A percentile compares a stretch with the other conserved stretches of the same genome.
Conservation (phyloP, 2,797 vertebrate genomes). For the Micrastur ruficollis region DNA sequence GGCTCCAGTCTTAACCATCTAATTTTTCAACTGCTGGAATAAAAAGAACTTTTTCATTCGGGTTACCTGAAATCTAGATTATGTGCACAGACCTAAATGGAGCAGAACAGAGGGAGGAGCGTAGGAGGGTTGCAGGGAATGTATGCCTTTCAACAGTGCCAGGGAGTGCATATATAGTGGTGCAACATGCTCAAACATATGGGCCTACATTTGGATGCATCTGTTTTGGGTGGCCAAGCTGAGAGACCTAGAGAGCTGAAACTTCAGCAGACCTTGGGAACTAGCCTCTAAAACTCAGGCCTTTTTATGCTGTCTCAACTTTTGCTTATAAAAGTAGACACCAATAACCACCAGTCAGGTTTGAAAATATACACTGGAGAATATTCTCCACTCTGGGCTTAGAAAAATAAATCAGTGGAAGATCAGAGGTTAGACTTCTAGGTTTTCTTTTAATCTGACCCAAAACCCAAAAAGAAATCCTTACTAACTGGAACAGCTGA, state of each 20-base stretch:
- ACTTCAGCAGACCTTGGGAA: constrained; percentile 38
- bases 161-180: constrained; percentile 68
- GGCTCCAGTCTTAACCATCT: not conserved
- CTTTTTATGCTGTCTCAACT: not conserved
- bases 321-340: not conserved
- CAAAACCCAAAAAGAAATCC: not conserved
- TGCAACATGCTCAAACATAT: constrained; percentile 69
- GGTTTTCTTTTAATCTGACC: not conserved
- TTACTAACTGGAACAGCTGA: not conserved
- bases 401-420: not conserved
- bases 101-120: constrained; percentile 63
- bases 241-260: constrained; percentile 60
- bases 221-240: constrained; percentile 55
- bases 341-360: not conserved
- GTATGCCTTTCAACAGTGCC: constrained; percentile 60
- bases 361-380: not conserved
- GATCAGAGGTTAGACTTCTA: not conserved
- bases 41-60: constrained; percentile 15
- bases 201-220: constrained; percentile 58
- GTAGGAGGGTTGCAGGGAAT: constrained; percentile 60
- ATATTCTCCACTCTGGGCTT: not conserved
- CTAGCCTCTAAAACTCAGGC: not conserved
- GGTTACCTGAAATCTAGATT: constrained; percentile 62
- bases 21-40: not conserved
- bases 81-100: constrained; percentile 55